Base-by-base conservation (phyloP, 2,888 invertebrate species). In the Taenaris catops region DNA sequence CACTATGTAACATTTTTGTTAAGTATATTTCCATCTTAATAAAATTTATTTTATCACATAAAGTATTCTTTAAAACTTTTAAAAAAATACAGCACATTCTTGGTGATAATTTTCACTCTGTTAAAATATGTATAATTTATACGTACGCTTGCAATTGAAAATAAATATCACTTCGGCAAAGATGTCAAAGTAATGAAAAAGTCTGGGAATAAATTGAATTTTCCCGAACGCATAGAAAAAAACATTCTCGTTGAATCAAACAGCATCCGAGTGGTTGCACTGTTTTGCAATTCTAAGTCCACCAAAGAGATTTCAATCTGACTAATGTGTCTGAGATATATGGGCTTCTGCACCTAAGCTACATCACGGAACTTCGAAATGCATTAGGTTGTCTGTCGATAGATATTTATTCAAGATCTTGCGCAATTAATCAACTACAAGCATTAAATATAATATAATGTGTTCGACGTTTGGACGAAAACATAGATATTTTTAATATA, bases 231-330 rank as follows among this genome's bases (percentile, higher is more conserved):
- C 26, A 41, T 42, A 23, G 38, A 45, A 44, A 45, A 36, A 37
- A 35, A 10, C 29, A 31, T 35, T 63, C 69, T 63, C 65, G 70
- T 67, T 63, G 65, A 70, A 70, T 63, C 72, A 75, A 72, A 75
- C 64, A 55, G 66, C 67, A 69, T 65, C 56, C 56, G 68, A 72
- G 67, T 60, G 68, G 63, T 55, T 66, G 67, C 71, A 71, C 69
- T 70, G 70, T 75, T 81, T 83, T 81, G 75, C 80, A 81, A 81
- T 83, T 81, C 80, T 65, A 73, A 80, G 68, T 72, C 64, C 56
- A 60, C 59, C 63, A 69, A 69, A 75, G 76, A 76, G 76, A 69
- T 78, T 80, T 66, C 75, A 81, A 83, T 81, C 69, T 64, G 61
- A 66, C 76, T 81, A 83, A 83, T 81, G 81, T 74, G 69, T 67